Evolutionary conservation across 1,140 invertebrate species (phyloP), one percentile per base, ranked within the genome.

Genomic region (Drosophila sp.): DNA sequence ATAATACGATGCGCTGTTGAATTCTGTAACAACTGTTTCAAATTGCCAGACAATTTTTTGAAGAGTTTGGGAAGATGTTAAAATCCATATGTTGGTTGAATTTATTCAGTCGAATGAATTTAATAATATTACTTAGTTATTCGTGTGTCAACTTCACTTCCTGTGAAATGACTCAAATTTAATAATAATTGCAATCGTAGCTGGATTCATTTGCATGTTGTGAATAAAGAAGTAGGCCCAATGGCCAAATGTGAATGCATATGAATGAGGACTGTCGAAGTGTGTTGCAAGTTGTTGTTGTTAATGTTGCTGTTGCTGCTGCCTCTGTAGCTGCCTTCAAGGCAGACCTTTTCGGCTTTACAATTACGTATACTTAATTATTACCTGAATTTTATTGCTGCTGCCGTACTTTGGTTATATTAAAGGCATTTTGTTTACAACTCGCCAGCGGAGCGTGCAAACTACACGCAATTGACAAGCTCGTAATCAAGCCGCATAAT

Each of bases 401-500:
- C 36, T 66, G 46, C 25, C 8, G 50, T 29, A 34, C 48, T 29
- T 2, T 32, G 27, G 21, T 9, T 18, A 53, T 16, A 41, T 64
- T 59, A 34, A 66, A 63, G 56, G 57, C 38, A 48, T 54, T 48
- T 72, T 64, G 27, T 40, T 56, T 48, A 32, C 51, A 40, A 50
- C 25, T 40, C 57, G 51, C n/a, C 74, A 76, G 29, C 57, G 11
- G 51, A 76, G 70, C 74, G 70, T 76, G 74, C 62, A 73, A 61
- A 57, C 74, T 62, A 72, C 63, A 62, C 61, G 61, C 73, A 72
- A 72, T 67, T 72, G 70, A 67, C 70, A 72, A 58, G 40, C 54
- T 59, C 54, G 50, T 72, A 66, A 76, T 76, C 70, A 73, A 73
- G 74, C 57, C 63, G 45, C 74, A 76, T 76, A 76, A 76, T 76